Evolutionary conservation across 2,888 invertebrate genomes (phyloP), one percentile per base, ranked within the genome.

Genomic region (Tetranychus piercei): DNA sequence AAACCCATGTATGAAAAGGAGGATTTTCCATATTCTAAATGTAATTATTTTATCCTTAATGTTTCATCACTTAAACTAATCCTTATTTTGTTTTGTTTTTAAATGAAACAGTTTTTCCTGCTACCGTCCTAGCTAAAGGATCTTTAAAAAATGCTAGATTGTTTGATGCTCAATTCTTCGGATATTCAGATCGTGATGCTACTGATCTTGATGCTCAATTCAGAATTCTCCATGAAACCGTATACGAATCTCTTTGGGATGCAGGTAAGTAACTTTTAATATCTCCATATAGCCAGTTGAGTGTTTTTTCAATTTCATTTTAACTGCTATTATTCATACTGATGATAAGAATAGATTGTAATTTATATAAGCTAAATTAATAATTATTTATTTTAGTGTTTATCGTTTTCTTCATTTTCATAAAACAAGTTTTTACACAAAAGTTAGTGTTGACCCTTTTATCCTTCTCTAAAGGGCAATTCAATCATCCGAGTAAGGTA

Each of bases 141-240:
- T 18, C 34, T 22, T 23, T 69, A 6, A 69, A 69, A 11, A 69
- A 20, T 69, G 20, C 69, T 11, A 23, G 34, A 20, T 4, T 23
- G 6, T 92, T 93, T 82, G 93, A 93, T 82, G 90, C 91, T 43
- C 88, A 90, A 43, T 92, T 91, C 82, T 93, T 93, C 83, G 90
- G 91, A 73, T 91, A 92, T 72, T 91, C 91, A 83, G 89, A 90
- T 9, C 92, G 92, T 83, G 92, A 92, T 82, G 92, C 92, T 15
- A 87, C 91, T 80, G 88, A 89, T 74, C 92, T 94, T 89, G 93
- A 95, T 82, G 92, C 94, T 8, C 91, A 93, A 82, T 85, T 96
- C 79, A 86, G 94, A 78, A 86, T 94, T 82, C 84, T 96, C 78
- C 86, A 97, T 74, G 97, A 94, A 84, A 83, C 34, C 15, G 71